Evolutionary conservation across 2,888 invertebrate species (phyloP).

Genomic region (Torymus tubicola): DNA sequence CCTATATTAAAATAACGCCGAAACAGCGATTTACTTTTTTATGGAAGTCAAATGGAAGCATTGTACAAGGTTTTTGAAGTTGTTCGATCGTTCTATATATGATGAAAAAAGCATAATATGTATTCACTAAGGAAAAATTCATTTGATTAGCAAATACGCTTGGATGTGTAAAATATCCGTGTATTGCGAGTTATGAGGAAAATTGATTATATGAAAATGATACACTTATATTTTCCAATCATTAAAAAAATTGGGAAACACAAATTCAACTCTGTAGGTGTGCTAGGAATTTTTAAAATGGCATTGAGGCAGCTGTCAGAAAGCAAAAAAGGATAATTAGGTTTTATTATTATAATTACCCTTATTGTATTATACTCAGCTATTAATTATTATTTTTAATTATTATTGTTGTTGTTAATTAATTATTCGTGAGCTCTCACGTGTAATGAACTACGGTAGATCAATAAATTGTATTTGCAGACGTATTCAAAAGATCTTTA

Average conservation of each 20-base stretch:
- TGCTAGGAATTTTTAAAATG: constrained; percentile 72
- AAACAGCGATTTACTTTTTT: constrained; percentile 47
- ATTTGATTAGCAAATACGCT: constrained; percentile 22
- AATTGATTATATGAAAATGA: constrained; percentile 25
- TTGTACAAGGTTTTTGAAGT: constrained; percentile 53
- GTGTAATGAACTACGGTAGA: constrained; percentile 70
- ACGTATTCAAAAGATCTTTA: constrained; percentile 36
- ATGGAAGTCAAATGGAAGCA: constrained; percentile 56
- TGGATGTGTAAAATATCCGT: constrained; percentile 27
- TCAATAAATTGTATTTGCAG: constrained; percentile 68
- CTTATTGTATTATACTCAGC: constrained; percentile 72
- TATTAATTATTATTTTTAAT: constrained; percentile 70
- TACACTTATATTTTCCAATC: constrained; percentile 47
- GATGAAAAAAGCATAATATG: constrained; percentile 50
- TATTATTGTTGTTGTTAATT: constrained; percentile 72
- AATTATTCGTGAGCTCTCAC: constrained; percentile 67
- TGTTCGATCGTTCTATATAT: constrained; percentile 41
- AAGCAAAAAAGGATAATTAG: constrained; percentile 72
- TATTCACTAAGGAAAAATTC: constrained; percentile 46
- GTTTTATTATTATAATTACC: constrained; percentile 73
- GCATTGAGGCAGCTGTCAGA: constrained; percentile 77
- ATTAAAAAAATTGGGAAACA: constrained; percentile 38
- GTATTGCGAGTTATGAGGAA: constrained; percentile 22
- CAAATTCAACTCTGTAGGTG: constrained; percentile 72
- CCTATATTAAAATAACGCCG: constrained; percentile 31